Evolutionary conservation across 2,888 invertebrate species (phyloP).

Genomic region (Agrotis ipsilon): DNA sequence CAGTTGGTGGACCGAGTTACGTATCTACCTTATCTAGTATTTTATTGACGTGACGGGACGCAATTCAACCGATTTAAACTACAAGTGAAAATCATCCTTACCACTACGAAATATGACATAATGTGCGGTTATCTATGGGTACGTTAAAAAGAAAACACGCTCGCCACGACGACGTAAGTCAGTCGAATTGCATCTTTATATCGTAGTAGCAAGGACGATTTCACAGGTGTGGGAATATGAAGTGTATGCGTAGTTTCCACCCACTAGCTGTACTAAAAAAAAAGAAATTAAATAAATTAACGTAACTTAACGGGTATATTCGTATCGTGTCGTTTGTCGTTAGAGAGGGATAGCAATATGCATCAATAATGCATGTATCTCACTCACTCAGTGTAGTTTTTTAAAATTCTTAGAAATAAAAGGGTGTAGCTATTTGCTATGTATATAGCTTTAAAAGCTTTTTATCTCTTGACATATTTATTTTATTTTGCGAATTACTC

Average conservation of each 20-base stretch:
- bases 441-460: conserved; percentile 47
- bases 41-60: too few species aligned
- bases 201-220: too few species aligned
- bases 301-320: conserved; percentile 48
- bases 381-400: conserved; percentile 24
- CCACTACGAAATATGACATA: too few species aligned
- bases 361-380: conserved; percentile 33
- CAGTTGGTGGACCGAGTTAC: background rate
- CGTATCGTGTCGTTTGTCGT: conserved; percentile 47
- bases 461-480: conserved; percentile 29
- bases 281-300: conserved; percentile 13
- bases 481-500: conserved; percentile 8
- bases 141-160: too few species aligned
- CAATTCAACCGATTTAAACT: too few species aligned
- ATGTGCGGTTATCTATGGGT: too few species aligned
- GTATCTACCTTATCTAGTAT: too few species aligned
- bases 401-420: conserved; percentile 21
- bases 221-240: background rate
- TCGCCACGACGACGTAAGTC: too few species aligned
- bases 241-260: background rate
- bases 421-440: conserved; percentile 24
- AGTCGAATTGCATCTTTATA: too few species aligned
- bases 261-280: conserved; percentile 10
- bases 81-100: too few species aligned
- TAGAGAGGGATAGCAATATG: conserved; percentile 31